These are phyloP conservation scores for Chaetogeoica ovagalla DNA, from an alignment of 2,888 invertebrate species.

Conservation along the genomic window DNA sequence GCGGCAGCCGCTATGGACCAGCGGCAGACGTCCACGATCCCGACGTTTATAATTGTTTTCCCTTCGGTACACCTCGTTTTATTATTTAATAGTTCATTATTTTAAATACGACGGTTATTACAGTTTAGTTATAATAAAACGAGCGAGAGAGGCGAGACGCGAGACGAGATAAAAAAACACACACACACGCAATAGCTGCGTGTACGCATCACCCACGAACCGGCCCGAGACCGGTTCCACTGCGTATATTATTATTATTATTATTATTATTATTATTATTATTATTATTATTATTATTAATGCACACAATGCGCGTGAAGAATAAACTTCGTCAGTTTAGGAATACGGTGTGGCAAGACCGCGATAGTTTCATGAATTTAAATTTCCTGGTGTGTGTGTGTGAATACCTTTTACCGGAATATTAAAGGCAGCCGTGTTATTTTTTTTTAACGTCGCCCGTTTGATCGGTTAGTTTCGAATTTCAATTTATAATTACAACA, in stretches of 20 bases:
- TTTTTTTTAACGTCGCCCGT: not conserved
- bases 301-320: not conserved
- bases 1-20: constrained; percentile 10
- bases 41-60: constrained; percentile 52
- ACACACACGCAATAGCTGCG: not conserved
- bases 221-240: constrained; percentile 20
- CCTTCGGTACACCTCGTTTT: constrained; percentile 46
- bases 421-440: constrained; percentile 33
- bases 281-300: too few species aligned
- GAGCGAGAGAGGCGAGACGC: not conserved
- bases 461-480: too few species aligned
- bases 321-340: constrained; percentile 5
- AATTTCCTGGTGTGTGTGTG: too few species aligned
- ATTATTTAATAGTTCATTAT: constrained; percentile 52
- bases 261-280: too few species aligned
- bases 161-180: constrained; percentile 19
- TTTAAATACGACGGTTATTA: constrained; percentile 46
- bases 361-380: not conserved
- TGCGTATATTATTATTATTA: not conserved
- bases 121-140: constrained; percentile 44
- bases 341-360: not conserved
- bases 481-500: too few species aligned
- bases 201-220: constrained; percentile 12
- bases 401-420: constrained; percentile 19
- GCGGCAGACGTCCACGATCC: constrained; percentile 32